Evolutionary conservation across 2,888 invertebrate genomes (phyloP).

Genomic region (Branchinecta sandiegonensis): DNA sequence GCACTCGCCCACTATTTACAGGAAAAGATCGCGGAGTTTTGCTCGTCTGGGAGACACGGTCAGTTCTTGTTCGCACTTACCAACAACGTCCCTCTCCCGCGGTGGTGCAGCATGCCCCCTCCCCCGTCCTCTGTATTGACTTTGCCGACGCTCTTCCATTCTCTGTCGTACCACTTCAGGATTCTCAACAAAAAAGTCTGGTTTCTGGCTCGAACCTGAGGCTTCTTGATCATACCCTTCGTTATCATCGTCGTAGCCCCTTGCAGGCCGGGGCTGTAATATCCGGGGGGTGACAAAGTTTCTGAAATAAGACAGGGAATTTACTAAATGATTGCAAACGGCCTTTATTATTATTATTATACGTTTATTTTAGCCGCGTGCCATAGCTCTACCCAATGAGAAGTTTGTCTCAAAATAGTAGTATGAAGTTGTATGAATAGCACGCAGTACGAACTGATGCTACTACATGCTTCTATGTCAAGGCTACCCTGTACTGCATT

Average conservation of each 20-base stretch:
- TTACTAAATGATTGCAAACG: background rate
- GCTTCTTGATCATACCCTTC: conserved; percentile 30
- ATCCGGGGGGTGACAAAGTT: conserved; percentile 33
- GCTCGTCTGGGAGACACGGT: too few species aligned
- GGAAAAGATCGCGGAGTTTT: too few species aligned
- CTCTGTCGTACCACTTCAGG: conserved; percentile 50
- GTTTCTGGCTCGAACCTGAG: conserved; percentile 26
- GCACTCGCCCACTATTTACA: too few species aligned
- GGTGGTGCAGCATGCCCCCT: conserved; percentile 23
- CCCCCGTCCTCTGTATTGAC: conserved; percentile 23
- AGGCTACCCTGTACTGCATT: too few species aligned
- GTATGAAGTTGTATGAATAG: too few species aligned
- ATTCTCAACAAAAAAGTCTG: conserved; percentile 51
- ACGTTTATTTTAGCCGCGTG: too few species aligned
- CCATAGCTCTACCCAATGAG: too few species aligned
- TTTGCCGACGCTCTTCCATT: conserved; percentile 25
- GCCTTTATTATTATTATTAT: too few species aligned
- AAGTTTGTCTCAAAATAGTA: too few species aligned
- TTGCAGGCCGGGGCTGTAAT: conserved; percentile 32
- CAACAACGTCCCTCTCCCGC: conserved; percentile 30
- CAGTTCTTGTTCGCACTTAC: conserved; percentile 25
- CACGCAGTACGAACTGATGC: too few species aligned
- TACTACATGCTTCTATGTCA: too few species aligned
- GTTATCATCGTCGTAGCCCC: conserved; percentile 33
- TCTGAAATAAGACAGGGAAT: conserved; percentile 24